Conservation (phyloP, 1,140 invertebrate genomes). For the Maconellicoccus hirsutus region DNA sequence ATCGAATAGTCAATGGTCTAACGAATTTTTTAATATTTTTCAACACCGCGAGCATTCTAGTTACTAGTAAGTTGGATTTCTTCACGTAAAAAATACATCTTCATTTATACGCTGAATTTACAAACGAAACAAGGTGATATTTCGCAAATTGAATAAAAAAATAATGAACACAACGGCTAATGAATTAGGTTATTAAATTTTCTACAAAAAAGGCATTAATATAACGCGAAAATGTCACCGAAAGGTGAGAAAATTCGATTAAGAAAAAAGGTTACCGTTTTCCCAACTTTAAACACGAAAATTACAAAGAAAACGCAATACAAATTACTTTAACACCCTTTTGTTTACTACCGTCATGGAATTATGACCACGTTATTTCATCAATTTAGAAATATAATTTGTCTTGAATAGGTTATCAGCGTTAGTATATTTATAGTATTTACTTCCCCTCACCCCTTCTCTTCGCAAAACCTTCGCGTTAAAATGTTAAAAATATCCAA, state of each 20-base stretch:
- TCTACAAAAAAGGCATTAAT: not conserved
- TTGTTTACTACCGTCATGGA: constrained; percentile 18
- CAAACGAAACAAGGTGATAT: too few species aligned
- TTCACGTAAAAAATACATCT: too few species aligned
- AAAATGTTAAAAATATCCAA: too few species aligned
- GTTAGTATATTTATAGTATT: too few species aligned
- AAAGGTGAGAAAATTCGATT: constrained; percentile 17
- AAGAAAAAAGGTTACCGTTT: constrained; percentile 18
- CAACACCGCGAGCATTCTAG: too few species aligned
- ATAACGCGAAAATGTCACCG: constrained; percentile 14
- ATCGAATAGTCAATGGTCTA: too few species aligned
- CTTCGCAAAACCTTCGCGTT: too few species aligned
- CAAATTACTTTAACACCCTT: constrained; percentile 15
- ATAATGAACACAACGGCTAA: not conserved
- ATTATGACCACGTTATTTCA: constrained; percentile 17
- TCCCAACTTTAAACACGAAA: constrained; percentile 9
- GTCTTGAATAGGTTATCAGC: not conserved
- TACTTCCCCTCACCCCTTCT: too few species aligned
- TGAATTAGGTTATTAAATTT: not conserved
- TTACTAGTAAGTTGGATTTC: too few species aligned
- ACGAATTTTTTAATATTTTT: too few species aligned
- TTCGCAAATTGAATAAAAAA: not conserved
- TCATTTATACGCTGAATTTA: too few species aligned
- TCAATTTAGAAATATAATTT: constrained; percentile 18
- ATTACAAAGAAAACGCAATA: constrained; percentile 14